A percentile compares a stretch with the other conserved stretches of the same genome.
phyloP scores from a whole-genome alignment of 2,888 invertebrate species.

The Andrena minutula region DNA sequence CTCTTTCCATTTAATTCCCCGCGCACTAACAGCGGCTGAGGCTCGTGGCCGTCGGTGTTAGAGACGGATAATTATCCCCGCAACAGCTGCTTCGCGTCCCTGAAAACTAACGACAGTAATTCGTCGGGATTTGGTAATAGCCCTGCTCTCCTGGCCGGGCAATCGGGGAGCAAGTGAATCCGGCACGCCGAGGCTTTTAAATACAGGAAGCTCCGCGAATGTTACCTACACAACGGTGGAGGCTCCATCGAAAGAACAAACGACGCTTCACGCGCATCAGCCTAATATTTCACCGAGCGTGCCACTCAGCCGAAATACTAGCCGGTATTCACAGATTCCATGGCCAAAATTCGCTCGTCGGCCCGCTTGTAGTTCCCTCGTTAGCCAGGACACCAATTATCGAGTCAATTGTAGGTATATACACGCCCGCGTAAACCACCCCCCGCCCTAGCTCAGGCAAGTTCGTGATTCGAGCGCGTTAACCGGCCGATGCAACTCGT shows the following conservation, averaged over 20 bases:
- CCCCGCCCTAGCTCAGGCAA: background rate
- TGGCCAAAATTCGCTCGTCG: slow-evolving; percentile 10
- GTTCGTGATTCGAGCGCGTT: slow-evolving; percentile 43
- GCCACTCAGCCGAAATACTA: background rate
- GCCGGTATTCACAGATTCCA: too few relatives aligned
- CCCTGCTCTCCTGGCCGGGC: too few relatives aligned
- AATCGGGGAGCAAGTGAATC: too few relatives aligned
- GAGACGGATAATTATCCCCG: too few relatives aligned
- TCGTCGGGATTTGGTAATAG: too few relatives aligned
- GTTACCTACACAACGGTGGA: background rate
- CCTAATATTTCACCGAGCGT: slow-evolving; percentile 11
- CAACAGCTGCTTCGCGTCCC: too few relatives aligned
- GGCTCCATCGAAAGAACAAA: background rate
- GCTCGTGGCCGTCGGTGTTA: too few relatives aligned
- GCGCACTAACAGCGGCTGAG: too few relatives aligned
- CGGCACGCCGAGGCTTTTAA: too few relatives aligned
- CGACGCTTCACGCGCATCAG: background rate
- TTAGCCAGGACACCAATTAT: slow-evolving; percentile 13
- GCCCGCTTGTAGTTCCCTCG: slow-evolving; percentile 17
- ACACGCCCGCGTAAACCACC: background rate
- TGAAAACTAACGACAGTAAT: too few relatives aligned
- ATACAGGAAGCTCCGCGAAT: background rate
- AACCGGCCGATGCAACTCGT: slow-evolving; percentile 31
- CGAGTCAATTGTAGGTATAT: slow-evolving; percentile 13
- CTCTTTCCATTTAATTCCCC: too few relatives aligned